Percentiles rank a stretch among this genome's conserved stretches.
These are phyloP conservation scores for Prorops nasuta DNA, from an alignment of 1,140 invertebrate species.

Conservation along the genomic window DNA sequence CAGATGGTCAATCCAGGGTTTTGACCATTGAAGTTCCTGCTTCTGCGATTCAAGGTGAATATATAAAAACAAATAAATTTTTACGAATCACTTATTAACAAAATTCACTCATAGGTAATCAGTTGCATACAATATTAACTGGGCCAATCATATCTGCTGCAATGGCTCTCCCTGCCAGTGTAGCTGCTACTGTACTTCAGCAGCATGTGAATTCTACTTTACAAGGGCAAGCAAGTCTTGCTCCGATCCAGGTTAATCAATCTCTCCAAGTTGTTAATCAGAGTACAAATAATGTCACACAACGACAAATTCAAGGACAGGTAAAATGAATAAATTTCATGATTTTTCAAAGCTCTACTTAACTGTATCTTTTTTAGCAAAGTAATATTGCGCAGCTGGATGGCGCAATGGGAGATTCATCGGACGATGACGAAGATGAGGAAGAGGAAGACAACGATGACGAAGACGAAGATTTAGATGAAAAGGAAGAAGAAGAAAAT, in stretches of 20 bases:
- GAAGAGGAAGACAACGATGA: constrained; percentile 77
- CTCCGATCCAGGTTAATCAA: constrained; percentile 48
- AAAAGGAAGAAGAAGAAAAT: constrained; percentile 75
- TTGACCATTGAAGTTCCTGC: constrained; percentile 84
- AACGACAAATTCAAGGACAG: constrained; percentile 38
- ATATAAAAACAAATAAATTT: constrained; percentile 26
- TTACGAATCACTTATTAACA: neutral
- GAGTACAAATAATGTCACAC: constrained; percentile 33
- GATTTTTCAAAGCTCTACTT: constrained; percentile 9
- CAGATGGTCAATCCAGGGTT: constrained; percentile 66
- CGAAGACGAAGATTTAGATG: constrained; percentile 66
- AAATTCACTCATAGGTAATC: constrained; percentile 54
- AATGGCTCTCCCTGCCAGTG: constrained; percentile 73
- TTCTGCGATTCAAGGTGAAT: constrained; percentile 68
- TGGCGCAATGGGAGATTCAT: constrained; percentile 72
- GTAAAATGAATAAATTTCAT: constrained; percentile 18
- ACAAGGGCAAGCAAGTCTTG: constrained; percentile 55
- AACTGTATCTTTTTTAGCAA: constrained; percentile 23
- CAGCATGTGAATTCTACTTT: constrained; percentile 84
- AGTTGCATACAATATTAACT: constrained; percentile 68
- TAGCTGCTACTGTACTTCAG: constrained; percentile 77
- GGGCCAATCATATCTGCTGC: constrained; percentile 83
- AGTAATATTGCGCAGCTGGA: constrained; percentile 62
- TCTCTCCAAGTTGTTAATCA: constrained; percentile 40
- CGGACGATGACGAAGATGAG: constrained; percentile 75